Conservation (phyloP, 2,797 vertebrate genomes). For the Urosaurus nigricauda region DNA sequence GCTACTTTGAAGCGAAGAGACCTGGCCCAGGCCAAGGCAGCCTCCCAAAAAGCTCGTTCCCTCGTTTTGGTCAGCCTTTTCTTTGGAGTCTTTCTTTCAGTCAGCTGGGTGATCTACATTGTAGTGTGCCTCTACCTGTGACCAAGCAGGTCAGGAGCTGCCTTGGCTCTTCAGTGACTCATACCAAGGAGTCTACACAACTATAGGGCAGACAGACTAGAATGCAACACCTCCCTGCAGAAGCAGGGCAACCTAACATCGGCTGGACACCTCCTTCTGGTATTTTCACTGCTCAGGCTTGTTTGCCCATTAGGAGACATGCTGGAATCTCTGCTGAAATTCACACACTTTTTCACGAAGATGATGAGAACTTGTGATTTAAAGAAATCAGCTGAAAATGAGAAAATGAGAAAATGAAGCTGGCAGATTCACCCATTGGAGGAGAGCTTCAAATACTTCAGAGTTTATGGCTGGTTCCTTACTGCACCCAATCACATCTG, state of each 20-base stretch:
- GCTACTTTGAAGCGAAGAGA: slow-evolving; percentile 79
- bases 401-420: not conserved
- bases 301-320: too few species aligned
- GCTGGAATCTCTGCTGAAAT: too few species aligned
- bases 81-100: slow-evolving; percentile 80
- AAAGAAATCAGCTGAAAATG: not conserved
- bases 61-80: slow-evolving; percentile 85
- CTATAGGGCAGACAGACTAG: not conserved
- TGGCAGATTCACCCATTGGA: not conserved
- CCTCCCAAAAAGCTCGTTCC: slow-evolving; percentile 79
- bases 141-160: accelerated
- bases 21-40: slow-evolving; percentile 73
- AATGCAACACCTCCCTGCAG: not conserved
- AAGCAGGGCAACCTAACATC: not conserved
- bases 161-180: accelerated
- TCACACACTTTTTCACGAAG: not conserved
- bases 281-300: not conserved
- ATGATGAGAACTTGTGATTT: not conserved
- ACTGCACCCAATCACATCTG: not conserved
- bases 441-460: not conserved
- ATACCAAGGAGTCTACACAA: accelerated
- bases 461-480: too few species aligned
- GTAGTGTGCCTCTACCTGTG: slow-evolving; percentile 77
- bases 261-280: not conserved
- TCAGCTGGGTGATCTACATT: slow-evolving; percentile 84